Evolutionary conservation across 2,113 vertebrate genomes (phyloP), one percentile per base, ranked within the genome.

Genomic region (Rhipidura dahli): DNA sequence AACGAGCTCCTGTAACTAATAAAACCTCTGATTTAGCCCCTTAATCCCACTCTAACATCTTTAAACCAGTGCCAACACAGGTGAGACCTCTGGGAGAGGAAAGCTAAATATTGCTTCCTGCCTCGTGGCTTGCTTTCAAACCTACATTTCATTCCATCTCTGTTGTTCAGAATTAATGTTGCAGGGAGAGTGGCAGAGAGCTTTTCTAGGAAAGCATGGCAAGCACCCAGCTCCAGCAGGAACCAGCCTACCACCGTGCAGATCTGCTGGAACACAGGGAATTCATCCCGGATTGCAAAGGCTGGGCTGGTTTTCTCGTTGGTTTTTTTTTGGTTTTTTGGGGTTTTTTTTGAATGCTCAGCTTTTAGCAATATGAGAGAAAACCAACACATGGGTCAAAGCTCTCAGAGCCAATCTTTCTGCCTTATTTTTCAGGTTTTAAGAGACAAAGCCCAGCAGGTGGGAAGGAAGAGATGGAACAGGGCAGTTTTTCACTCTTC

Each of bases 71-170:
- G 89, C 89, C 95, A 93, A 75, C 42, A 71, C 89, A 94, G 95
- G 95, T 96, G 70, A 91, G 83, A 89, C 89, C 93, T 90, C 91
- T 84, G 73, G 96, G 91, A 96, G 59, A 91, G 81, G 83, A 79
- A 91, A 89, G 61, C 87, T 91, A 82, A 89, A 91, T 61, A 91
- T 21, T 75, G 65, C 87, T 89, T n/a, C 59, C 68, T 57, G 66
- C 65, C 64, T 87, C 1, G 2, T 93, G 83, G 56, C 73, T 89
- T 15, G 39, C 87, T 95, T 92, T 91, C 89, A 63, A 35, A 56
- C 3, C 30, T 28, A 13, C 72, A 26, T 78, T 94, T 94, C 71
- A 82, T 76, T 94, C 89, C 83, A 11, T 70, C 88, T 63, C 88
- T 59, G 79, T 15, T 88, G 75, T 33, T 90, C 27, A 22, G 88